Evolutionary conservation across 1,140 invertebrate species (phyloP), one percentile per base, ranked within the genome.

Genomic region (Caligus rogercresseyi): DNA sequence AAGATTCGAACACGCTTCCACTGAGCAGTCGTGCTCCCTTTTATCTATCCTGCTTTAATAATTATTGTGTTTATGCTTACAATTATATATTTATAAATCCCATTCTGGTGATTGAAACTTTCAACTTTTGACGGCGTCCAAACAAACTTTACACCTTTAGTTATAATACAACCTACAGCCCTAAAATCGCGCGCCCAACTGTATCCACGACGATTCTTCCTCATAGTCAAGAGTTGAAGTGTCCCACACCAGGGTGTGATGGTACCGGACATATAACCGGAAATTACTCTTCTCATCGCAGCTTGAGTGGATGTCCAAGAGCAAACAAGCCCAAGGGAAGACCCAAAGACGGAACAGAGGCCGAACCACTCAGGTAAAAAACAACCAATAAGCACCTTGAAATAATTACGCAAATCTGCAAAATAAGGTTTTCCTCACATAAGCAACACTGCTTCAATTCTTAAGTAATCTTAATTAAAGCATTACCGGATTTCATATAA

Each of bases 251-350:
- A 66, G 80, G 79, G 68, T 85, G 83, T 75, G 81, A 84, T 76
- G 83, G 83, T 72, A 79, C 80, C 75, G 81, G 81, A 69, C 81
- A 83, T 75, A 73, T 82, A 70, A 83, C 19, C 21, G 25, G 19
- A 24, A 53, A 25, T 52, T 62, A 65, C 62, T 65, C 59, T 18
- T 61, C 58, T 51, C 86, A 89, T 73, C 78, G 85, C 69, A 89
- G 84, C 72, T 75, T 89, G 31, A 87, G 85, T 11, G 85, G 86
- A 4, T 88, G 86, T 76, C 86, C 86, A 58, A 76, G 85, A 66
- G 88, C 88, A 66, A 90, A 90, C 74, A 91, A 90, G 69, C 87
- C 88, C 11, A 90, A 90, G 73, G 90, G 86, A 73, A 90, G 89
- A 78, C 52, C 21, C 2, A 74, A 87, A 43, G 88, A 92, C 72